A percentile compares a stretch with the other conserved stretches of the same genome.
Conservation (phyloP, 1,140 invertebrate genomes). For the Maconellicoccus hirsutus region DNA sequence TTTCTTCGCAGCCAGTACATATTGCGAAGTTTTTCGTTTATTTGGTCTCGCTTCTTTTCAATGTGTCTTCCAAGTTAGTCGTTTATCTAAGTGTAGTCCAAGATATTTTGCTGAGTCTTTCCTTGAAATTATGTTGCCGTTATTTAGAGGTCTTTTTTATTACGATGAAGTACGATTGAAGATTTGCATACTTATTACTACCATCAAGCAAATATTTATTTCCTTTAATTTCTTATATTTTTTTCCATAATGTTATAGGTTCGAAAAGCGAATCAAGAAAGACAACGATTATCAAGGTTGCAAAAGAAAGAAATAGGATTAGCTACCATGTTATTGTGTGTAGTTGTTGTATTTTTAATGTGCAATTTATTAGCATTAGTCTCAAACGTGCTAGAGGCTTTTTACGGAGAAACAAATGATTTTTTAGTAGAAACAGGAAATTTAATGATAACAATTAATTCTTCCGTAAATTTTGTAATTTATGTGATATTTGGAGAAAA, state of each 20-base stretch:
- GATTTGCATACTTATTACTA: too few species aligned
- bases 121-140: too few species aligned
- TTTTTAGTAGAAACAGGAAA: conserved; percentile 77
- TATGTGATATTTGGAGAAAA: conserved; percentile 96
- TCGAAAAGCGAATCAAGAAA: conserved; percentile 65
- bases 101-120: too few species aligned
- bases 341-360: conserved; percentile 88
- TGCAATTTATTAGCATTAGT: conserved; percentile 85
- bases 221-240: too few species aligned
- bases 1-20: too few species aligned
- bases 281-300: conserved; percentile 62
- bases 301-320: conserved; percentile 78
- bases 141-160: too few species aligned
- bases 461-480: conserved; percentile 92
- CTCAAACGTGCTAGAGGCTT: conserved; percentile 75
- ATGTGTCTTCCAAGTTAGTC: too few species aligned
- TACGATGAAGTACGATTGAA: too few species aligned
- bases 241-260: conserved; percentile 49
- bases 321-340: conserved; percentile 85
- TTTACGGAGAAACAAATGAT: conserved; percentile 51
- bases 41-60: too few species aligned
- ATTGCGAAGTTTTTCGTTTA: too few species aligned
- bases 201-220: too few species aligned
- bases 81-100: too few species aligned
- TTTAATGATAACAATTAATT: conserved; percentile 90